Base-by-base conservation (phyloP, 2,113 vertebrate species). In the Takifugu flavidus region DNA sequence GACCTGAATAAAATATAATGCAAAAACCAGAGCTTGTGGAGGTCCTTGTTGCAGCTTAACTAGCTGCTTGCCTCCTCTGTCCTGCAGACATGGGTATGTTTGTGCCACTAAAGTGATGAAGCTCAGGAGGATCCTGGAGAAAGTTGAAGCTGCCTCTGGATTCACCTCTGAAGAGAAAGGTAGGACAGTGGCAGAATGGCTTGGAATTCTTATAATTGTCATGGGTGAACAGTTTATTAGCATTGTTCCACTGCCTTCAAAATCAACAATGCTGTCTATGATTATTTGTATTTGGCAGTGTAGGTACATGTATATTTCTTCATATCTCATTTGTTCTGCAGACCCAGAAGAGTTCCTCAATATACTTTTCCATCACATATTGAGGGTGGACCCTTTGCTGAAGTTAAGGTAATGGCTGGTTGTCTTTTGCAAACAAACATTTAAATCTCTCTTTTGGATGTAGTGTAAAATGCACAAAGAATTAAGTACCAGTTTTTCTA, bases 151-250 rank as follows among this genome's bases (percentile, higher is more conserved):
- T 62, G 95, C 96, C 0, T 98, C 96, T 75, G 96, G 97, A 67
- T 98, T 99, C 85, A 99, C 97, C n/a, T 98, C 95, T 62, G 97
- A 99, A 83, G 96, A 99, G 82, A 99, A 99, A 94, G 96, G 96
- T 98, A 76, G 13, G 5, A 77, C 34, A 53, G 5, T 13, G 29
- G 27, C 0, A 6, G n/a, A 3, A 2, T 15, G 25, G 31, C 2
- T 53, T 4, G 26, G 12, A 25, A 11, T 43, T 8, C 15, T 20
- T 34, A 29, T 31, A 31, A 7, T 8, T 53, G 27, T 29, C 8
- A 28, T 31, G 34, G 34, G 34, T 39, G 34, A 39, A 39, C 20
- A 1, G 20, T 20, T 20, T 20, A 20, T 20, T 20, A 20, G 20
- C 20, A 20, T 20, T 20, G 20, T 20, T 20, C 20, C 20, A 20